Percentiles rank a stretch among this genome's conserved stretches.
phyloP scores from a whole-genome alignment of 2,113 vertebrate species.

The Dasypus novemcinctus region DNA sequence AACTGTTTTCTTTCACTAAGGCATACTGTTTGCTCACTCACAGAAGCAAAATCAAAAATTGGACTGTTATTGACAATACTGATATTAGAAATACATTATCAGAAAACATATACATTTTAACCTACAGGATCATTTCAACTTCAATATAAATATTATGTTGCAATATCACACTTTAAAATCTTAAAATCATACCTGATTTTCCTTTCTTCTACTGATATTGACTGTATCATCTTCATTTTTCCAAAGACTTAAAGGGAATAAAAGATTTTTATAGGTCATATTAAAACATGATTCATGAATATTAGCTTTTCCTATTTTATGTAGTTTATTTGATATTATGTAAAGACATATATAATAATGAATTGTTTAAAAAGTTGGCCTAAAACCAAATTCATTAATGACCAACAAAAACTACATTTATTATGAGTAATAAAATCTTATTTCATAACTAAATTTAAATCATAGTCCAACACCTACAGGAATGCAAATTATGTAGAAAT shows the following conservation, averaged over 20 bases:
- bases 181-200: conserved; percentile 77
- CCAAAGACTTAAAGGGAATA: conserved; percentile 64
- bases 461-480: not conserved
- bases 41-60: conserved; percentile 20
- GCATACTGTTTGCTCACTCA: not conserved
- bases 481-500: conserved; percentile 29
- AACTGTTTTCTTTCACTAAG: not conserved
- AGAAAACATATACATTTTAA: conserved; percentile 30
- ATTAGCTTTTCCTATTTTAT: conserved; percentile 36
- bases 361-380: not conserved
- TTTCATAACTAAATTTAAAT: conserved; percentile 23
- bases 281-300: conserved; percentile 22
- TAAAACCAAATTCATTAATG: not conserved
- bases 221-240: conserved; percentile 53
- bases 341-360: conserved; percentile 4
- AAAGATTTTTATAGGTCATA: conserved; percentile 60
- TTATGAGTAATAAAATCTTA: not conserved
- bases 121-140: conserved; percentile 21
- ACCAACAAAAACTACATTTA: conserved; percentile 31
- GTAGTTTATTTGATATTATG: not conserved
- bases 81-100: not conserved
- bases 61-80: not conserved
- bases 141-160: conserved; percentile 1
- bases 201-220: conserved; percentile 62
- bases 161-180: conserved; percentile 21